Conservation (phyloP, 2,797 vertebrate species). For the Galago senegalensis region DNA sequence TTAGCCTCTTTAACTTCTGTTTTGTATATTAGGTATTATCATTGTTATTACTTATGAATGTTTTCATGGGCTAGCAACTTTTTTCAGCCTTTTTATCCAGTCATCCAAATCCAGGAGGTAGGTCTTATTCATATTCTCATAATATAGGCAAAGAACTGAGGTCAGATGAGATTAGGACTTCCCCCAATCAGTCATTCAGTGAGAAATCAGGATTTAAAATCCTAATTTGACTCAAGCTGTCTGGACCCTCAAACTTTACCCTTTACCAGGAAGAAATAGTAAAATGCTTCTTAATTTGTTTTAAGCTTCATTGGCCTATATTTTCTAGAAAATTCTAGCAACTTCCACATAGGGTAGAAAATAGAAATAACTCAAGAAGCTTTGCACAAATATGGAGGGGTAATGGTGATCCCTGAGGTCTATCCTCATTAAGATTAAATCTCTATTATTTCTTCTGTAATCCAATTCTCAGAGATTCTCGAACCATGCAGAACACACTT, state of each 20-base stretch:
- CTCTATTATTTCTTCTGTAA: neutral
- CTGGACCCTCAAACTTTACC: neutral
- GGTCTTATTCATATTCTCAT: neutral
- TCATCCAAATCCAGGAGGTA: neutral
- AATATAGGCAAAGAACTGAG: neutral
- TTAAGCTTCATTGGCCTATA: neutral
- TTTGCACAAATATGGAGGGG: too few species aligned
- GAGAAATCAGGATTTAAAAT: neutral
- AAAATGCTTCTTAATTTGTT: neutral
- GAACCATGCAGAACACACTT: neutral
- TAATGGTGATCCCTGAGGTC: neutral
- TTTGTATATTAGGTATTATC: neutral
- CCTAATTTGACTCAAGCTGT: neutral
- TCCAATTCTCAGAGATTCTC: neutral
- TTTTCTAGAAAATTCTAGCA: neutral
- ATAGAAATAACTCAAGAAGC: neutral
- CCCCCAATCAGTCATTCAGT: neutral
- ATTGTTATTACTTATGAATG: neutral
- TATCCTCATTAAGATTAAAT: neutral
- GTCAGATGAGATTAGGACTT: neutral
- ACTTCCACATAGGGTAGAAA: neutral
- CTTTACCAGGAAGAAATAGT: neutral
- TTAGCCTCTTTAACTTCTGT: neutral
- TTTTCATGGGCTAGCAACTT: neutral
- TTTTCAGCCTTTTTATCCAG: neutral